A percentile compares a stretch with the other conserved stretches of the same genome.
phyloP scores from a whole-genome alignment of 2,797 vertebrate genomes.

The Heliangelus exortis region DNA sequence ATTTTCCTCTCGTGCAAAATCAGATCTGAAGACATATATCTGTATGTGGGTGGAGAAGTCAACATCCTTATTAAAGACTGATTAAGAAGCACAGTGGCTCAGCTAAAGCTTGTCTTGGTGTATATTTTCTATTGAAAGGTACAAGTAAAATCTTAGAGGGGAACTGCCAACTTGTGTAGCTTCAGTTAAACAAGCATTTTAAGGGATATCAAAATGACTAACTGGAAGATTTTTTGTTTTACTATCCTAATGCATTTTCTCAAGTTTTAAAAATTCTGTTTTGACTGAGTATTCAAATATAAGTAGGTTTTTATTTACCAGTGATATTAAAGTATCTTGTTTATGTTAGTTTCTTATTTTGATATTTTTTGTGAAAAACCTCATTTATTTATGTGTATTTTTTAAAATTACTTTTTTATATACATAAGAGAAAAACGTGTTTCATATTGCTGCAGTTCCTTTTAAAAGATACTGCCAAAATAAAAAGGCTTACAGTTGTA shows the following conservation, averaged over 20 bases:
- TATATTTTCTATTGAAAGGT: constrained; percentile 13
- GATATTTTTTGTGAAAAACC: fast-evolving
- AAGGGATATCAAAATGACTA: not conserved
- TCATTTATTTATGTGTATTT: not conserved
- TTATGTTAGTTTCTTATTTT: not conserved
- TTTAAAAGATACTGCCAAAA: not conserved
- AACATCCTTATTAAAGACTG: constrained; percentile 28
- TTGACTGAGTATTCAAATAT: not conserved
- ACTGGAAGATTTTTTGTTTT: constrained; percentile 7
- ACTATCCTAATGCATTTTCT: constrained; percentile 11
- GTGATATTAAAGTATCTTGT: not conserved
- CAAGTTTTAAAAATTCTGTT: not conserved
- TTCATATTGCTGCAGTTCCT: not conserved
- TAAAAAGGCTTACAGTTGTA: not conserved
- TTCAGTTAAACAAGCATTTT: not conserved
- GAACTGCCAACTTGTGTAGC: constrained; percentile 9
- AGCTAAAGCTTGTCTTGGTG: constrained; percentile 12
- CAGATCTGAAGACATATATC: not conserved
- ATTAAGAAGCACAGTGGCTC: not conserved
- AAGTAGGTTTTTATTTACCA: not conserved
- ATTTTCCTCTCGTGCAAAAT: constrained; percentile 45
- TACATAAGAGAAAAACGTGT: not conserved
- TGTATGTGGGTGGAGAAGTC: constrained; percentile 59
- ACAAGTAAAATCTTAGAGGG: constrained; percentile 11
- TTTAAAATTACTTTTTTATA: not conserved